These are phyloP conservation scores for Philotrypesis tridentata DNA, from an alignment of 1,140 invertebrate species.

Conservation along the genomic window DNA sequence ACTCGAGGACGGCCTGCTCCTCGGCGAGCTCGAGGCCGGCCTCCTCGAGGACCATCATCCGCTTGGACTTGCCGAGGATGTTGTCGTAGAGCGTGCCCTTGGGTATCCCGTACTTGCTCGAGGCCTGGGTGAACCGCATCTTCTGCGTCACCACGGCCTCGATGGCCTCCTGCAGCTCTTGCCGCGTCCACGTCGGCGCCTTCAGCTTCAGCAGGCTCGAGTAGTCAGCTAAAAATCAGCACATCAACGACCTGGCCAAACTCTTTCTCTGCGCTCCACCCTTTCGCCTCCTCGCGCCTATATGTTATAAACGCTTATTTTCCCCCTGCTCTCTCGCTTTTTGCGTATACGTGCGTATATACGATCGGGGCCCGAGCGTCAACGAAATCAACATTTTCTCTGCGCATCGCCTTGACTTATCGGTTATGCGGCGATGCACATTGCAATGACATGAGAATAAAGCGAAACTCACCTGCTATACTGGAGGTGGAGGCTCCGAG, in stretches of 20 bases:
- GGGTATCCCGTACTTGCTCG: constrained; percentile 81
- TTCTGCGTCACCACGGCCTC: constrained; percentile 83
- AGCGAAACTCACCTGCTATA: constrained; percentile 86
- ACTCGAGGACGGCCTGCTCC: constrained; percentile 81
- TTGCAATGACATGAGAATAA: too few species aligned
- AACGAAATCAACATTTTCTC: too few species aligned
- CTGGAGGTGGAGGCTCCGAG: constrained; percentile 89
- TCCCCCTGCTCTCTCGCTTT: neutral
- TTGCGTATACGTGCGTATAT: too few species aligned
- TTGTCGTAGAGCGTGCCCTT: constrained; percentile 87
- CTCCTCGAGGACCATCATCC: constrained; percentile 84
- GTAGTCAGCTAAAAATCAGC: constrained; percentile 75
- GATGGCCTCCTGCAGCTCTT: constrained; percentile 83
- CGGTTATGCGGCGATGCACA: too few species aligned
- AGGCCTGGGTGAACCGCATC: constrained; percentile 85
- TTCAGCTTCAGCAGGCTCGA: constrained; percentile 80
- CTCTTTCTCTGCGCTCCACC: constrained; percentile 24
- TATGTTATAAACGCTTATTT: too few species aligned
- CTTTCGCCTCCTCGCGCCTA: too few species aligned
- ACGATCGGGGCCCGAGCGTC: neutral
- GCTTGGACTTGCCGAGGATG: constrained; percentile 84
- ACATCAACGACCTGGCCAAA: constrained; percentile 57
- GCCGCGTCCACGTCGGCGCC: constrained; percentile 84
- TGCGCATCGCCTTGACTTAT: too few species aligned
- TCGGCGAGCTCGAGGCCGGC: constrained; percentile 77